A percentile compares a stretch with the other conserved stretches of the same genome.
These are phyloP conservation scores for Podocnemis expansa DNA, from an alignment of 2,113 vertebrate genomes.

Conservation along the genomic window DNA sequence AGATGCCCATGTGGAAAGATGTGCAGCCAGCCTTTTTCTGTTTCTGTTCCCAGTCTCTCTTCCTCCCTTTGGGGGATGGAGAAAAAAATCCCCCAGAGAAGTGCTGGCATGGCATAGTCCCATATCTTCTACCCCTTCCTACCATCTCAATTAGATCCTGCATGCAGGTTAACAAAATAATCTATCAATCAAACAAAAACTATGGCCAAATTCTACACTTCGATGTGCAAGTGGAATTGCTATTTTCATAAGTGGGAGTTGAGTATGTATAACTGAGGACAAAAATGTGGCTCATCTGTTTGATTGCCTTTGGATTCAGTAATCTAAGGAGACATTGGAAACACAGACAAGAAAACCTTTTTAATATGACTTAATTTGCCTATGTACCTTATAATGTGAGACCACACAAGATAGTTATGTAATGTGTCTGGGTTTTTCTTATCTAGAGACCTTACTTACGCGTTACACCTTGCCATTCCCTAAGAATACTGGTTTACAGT, in stretches of 20 bases:
- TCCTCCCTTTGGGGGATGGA: neutral
- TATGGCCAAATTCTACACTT: accelerated
- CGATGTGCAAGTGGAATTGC: neutral
- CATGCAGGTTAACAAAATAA: accelerated
- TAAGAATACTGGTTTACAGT: neutral
- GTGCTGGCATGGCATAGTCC: neutral
- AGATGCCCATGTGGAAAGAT: neutral
- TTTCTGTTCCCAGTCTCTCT: neutral
- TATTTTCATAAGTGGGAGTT: accelerated
- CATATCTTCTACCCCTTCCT: accelerated
- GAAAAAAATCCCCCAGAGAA: neutral
- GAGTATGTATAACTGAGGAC: accelerated
- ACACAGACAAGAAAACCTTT: neutral
- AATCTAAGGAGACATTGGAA: neutral
- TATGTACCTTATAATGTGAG: neutral
- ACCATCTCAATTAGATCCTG: accelerated
- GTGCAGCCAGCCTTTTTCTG: neutral
- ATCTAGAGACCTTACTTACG: neutral
- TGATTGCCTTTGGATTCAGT: neutral
- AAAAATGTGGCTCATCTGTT: accelerated
- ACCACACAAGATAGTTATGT: neutral
- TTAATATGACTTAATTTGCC: neutral
- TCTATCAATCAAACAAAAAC: neutral
- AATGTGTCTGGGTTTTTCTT: neutral
- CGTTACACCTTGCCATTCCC: neutral